These are phyloP conservation scores for Meleagris gallopavo DNA, from an alignment of 2,113 vertebrate genomes.

Conservation along the genomic window DNA sequence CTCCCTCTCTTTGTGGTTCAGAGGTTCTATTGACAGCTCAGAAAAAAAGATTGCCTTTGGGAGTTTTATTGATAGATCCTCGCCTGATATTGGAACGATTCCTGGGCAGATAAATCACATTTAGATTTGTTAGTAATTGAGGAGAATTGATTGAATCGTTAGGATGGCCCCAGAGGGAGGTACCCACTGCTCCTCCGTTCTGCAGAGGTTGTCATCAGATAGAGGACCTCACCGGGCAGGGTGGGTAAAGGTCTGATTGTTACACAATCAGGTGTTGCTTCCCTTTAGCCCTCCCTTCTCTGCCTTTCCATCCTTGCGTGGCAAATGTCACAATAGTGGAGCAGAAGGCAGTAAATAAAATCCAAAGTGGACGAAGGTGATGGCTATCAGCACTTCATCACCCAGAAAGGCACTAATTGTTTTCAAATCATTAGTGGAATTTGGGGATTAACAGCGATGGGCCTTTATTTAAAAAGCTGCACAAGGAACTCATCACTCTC, in stretches of 20 bases:
- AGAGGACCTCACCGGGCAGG: constrained; percentile 63
- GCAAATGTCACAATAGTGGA: not conserved
- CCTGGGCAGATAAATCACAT: constrained; percentile 99
- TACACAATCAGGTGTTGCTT: constrained; percentile 74
- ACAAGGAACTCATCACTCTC: not conserved
- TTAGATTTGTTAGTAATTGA: constrained; percentile 99
- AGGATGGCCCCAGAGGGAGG: constrained; percentile 81
- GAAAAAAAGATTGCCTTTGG: constrained; percentile 94
- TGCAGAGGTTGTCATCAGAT: constrained; percentile 75
- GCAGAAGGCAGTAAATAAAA: constrained; percentile 26
- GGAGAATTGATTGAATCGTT: constrained; percentile 92
- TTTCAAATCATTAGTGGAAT: constrained; percentile 23
- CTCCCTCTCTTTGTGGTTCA: constrained; percentile 88
- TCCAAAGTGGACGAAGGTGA: not conserved
- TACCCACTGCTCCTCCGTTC: constrained; percentile 73
- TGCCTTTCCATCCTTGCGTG: not conserved
- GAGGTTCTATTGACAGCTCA: constrained; percentile 91
- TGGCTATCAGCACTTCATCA: not conserved
- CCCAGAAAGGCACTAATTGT: constrained; percentile 19
- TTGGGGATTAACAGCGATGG: not conserved
- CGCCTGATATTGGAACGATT: constrained; percentile 98
- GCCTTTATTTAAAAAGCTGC: not conserved
- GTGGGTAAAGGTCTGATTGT: constrained; percentile 75
- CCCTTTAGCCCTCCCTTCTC: not conserved
- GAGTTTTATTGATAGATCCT: constrained; percentile 93